phyloP scores from a whole-genome alignment of 1,140 invertebrate species.

The Colletes gigas region DNA sequence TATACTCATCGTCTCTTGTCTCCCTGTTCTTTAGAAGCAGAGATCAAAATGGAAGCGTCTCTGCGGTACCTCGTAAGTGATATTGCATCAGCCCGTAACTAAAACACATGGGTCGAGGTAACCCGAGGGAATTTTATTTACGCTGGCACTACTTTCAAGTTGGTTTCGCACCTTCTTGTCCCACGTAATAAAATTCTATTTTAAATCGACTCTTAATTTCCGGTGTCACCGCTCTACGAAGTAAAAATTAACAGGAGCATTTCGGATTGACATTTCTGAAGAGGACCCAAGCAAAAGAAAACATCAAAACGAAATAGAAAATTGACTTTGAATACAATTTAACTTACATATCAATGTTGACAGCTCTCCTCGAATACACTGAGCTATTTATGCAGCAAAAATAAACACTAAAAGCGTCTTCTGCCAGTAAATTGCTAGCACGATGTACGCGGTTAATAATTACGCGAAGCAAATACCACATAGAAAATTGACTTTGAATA shows the following conservation, averaged over 20 bases:
- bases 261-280: too few species aligned
- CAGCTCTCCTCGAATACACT: too few species aligned
- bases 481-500: too few species aligned
- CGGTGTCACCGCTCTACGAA: neutral
- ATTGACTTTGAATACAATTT: neutral
- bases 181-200: neutral
- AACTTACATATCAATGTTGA: too few species aligned
- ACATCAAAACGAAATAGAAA: neutral
- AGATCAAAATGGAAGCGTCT: constrained; percentile 33
- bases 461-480: too few species aligned
- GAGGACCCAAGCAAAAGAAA: too few species aligned
- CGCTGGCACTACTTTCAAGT: neutral
- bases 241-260: neutral
- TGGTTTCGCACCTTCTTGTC: neutral
- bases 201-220: neutral
- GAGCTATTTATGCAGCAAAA: too few species aligned
- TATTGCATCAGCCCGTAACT: constrained; percentile 33
- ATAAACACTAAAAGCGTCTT: too few species aligned
- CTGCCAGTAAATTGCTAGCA: too few species aligned
- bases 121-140: constrained; percentile 37
- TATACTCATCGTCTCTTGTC: too few species aligned
- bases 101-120: constrained; percentile 9
- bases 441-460: too few species aligned
- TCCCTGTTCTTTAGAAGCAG: neutral
- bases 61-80: constrained; percentile 21